phyloP scores from a whole-genome alignment of 2,797 vertebrate species.

The Melanotaenia parkinsoni region DNA sequence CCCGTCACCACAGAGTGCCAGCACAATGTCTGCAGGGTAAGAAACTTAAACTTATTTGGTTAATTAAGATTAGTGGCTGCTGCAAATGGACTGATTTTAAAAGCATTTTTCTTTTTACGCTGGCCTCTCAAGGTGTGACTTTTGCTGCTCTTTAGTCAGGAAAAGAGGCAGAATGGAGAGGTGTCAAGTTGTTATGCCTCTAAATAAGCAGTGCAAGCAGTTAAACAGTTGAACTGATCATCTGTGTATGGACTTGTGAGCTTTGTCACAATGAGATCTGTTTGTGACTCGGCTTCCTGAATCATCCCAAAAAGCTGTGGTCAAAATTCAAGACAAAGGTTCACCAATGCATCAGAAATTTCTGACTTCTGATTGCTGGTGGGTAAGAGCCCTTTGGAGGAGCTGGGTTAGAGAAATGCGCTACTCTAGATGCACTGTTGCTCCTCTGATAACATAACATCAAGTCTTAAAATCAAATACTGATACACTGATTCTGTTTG shows the following conservation, averaged over 20 bases:
- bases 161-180: background rate
- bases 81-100: background rate
- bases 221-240: background rate
- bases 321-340: background rate
- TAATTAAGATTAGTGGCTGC: background rate
- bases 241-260: background rate
- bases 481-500: background rate
- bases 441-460: background rate
- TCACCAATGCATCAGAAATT: background rate
- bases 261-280: background rate
- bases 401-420: background rate
- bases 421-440: background rate
- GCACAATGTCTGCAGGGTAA: constrained; percentile 97
- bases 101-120: background rate
- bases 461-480: too few species aligned
- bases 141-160: background rate
- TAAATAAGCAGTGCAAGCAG: background rate
- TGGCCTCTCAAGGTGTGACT: background rate
- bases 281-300: background rate
- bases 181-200: background rate
- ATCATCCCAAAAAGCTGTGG: background rate
- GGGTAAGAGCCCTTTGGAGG: too few species aligned
- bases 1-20: constrained; percentile 95
- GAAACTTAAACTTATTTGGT: constrained; percentile 31
- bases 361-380: background rate